Percentiles rank a stretch among this genome's conserved stretches.
These are phyloP conservation scores for Subacronicta megacephala DNA, from an alignment of 2,888 invertebrate species.

Conservation along the genomic window DNA sequence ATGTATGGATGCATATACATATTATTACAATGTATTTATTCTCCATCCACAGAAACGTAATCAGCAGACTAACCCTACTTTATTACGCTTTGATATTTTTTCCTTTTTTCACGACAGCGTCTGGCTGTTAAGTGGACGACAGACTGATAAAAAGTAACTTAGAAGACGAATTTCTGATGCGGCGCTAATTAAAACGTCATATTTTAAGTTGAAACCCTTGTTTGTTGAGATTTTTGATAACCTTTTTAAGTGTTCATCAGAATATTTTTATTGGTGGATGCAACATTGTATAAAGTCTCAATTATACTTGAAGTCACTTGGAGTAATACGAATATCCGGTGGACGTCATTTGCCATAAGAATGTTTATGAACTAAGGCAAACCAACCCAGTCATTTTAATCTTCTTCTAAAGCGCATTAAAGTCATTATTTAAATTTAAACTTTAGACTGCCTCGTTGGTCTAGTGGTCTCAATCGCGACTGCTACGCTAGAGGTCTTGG, in stretches of 20 bases:
- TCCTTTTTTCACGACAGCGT: conserved; percentile 23
- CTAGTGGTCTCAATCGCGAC: too few species aligned
- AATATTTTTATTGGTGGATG: conserved; percentile 4
- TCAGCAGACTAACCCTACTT: conserved; percentile 55
- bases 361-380: too few species aligned
- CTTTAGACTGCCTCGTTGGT: too few species aligned
- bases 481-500: too few species aligned
- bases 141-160: conserved; percentile 59
- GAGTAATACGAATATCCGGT: too few species aligned
- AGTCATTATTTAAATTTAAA: too few species aligned
- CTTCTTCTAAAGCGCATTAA: too few species aligned
- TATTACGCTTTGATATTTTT: conserved; percentile 27
- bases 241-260: conserved; percentile 30
- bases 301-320: too few species aligned
- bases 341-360: too few species aligned
- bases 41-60: conserved; percentile 53
- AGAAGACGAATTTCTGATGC: conserved; percentile 61
- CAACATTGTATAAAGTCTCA: too few species aligned
- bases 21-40: conserved; percentile 62
- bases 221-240: conserved; percentile 49
- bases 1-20: conserved; percentile 50
- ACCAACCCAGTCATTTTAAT: too few species aligned
- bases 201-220: conserved; percentile 62
- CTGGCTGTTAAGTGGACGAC: conserved; percentile 51
- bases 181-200: conserved; percentile 67